Conservation (phyloP, 2,888 invertebrate genomes). For the Arctia plantaginis region DNA sequence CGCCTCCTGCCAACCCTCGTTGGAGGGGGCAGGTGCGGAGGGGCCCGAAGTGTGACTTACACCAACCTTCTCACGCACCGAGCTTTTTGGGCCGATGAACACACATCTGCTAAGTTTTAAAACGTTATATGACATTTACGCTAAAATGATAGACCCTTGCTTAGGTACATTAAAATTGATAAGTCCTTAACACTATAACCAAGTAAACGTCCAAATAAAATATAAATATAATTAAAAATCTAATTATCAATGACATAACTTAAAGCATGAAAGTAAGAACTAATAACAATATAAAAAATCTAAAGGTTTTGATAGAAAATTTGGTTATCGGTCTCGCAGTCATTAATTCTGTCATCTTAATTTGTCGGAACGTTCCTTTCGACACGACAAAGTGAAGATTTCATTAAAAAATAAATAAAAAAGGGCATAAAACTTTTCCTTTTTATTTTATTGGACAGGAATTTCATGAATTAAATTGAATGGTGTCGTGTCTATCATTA, state of each 20-base stretch:
- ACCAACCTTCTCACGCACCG: constrained; percentile 6
- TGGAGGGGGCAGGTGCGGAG: no score
- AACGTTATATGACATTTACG: neutral
- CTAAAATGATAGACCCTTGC: neutral
- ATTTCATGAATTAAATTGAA: constrained; percentile 75
- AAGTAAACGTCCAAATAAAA: neutral
- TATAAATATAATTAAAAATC: neutral
- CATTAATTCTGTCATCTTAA: constrained; percentile 49
- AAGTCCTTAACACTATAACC: neutral
- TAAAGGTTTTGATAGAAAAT: constrained; percentile 19
- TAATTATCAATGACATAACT: neutral
- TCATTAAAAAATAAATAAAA: constrained; percentile 58
- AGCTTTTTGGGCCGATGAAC: neutral
- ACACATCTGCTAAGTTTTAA: neutral
- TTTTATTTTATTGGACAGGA: constrained; percentile 67
- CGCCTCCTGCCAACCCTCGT: no score
- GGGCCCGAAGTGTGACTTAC: constrained; percentile 9
- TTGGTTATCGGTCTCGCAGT: constrained; percentile 19
- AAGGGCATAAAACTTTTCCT: constrained; percentile 55
- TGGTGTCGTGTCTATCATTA: constrained; percentile 74
- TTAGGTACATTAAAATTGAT: neutral
- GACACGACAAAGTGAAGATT: constrained; percentile 45
- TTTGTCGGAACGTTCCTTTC: constrained; percentile 45
- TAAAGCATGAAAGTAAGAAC: neutral
- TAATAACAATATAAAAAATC: neutral